phyloP scores from a whole-genome alignment of 2,888 invertebrate genomes.

The Hirtodrosophila histrioides region DNA sequence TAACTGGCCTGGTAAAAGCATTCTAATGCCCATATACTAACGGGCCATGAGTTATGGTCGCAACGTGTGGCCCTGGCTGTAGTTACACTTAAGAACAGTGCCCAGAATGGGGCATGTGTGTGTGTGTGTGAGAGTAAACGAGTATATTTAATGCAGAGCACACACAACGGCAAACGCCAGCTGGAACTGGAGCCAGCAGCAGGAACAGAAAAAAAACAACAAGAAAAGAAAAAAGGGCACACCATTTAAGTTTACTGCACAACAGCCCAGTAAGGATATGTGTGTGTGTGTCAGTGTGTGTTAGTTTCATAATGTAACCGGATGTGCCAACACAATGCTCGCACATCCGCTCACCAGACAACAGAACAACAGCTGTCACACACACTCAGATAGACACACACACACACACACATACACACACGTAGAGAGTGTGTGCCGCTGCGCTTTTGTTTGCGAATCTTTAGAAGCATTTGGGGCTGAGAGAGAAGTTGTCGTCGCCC shows the following conservation, averaged over 20 bases:
- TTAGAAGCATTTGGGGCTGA: conserved; percentile 29
- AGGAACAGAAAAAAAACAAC: conserved; percentile 14
- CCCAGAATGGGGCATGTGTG: conserved; percentile 19
- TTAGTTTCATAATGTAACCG: conserved; percentile 77
- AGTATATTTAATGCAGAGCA: conserved; percentile 58
- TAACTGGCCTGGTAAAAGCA: conserved; percentile 66
- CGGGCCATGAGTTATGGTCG: conserved; percentile 69
- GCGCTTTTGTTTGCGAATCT: conserved; percentile 74
- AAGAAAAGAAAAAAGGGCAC: conserved; percentile 34
- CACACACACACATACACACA: conserved; percentile 30
- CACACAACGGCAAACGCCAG: conserved; percentile 44
- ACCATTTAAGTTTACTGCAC: conserved; percentile 69
- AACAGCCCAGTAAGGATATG: conserved; percentile 34
- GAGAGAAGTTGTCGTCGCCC: conserved; percentile 32
- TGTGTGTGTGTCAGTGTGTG: conserved; percentile 41
- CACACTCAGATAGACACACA: conserved; percentile 50
- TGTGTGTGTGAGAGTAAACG: conserved; percentile 34
- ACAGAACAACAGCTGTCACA: conserved; percentile 76
- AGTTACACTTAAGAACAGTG: conserved; percentile 68
- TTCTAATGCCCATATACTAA: conserved; percentile 59
- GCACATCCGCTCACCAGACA: conserved; percentile 77
- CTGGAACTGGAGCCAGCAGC: conserved; percentile 32
- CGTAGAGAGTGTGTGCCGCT: conserved; percentile 39
- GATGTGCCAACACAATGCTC: conserved; percentile 79
- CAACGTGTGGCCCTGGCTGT: conserved; percentile 70